phyloP scores from a whole-genome alignment of 23 tunicate species.

The Clavelina lepadiformis region DNA sequence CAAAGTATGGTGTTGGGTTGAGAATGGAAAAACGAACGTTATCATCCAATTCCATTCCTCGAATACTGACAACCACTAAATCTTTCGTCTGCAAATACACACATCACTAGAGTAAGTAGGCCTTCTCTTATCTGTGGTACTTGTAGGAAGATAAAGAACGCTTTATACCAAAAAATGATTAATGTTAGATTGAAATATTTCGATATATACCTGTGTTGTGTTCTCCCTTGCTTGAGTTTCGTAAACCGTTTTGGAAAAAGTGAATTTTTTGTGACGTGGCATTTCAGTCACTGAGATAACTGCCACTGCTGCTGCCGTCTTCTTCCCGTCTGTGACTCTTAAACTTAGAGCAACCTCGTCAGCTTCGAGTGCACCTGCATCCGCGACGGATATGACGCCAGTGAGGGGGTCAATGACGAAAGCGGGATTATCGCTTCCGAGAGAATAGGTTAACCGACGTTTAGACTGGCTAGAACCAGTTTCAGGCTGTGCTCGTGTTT shows the following conservation, averaged over 20 bases:
- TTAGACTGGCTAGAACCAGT: not conserved
- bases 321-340: conserved; percentile 32
- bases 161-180: no score
- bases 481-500: not conserved
- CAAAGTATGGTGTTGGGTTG: conserved; percentile 31
- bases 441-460: conserved; percentile 19
- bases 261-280: not conserved
- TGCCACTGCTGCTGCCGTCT: conserved; percentile 12
- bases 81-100: not conserved
- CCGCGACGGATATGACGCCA: conserved; percentile 13
- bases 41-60: conserved; percentile 21
- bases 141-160: no score
- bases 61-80: not conserved
- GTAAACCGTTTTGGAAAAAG: conserved; percentile 13
- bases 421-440: conserved; percentile 30
- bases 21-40: conserved; percentile 28
- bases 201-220: conserved; percentile 26
- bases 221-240: conserved; percentile 11
- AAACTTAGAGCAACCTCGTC: conserved; percentile 18
- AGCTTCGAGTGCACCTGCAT: not conserved
- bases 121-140: no score
- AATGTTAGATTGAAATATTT: not conserved
- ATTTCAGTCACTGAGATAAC: conserved; percentile 8
- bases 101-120: no score
- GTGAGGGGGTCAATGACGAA: conserved; percentile 28